Base-by-base conservation (phyloP, 1,140 invertebrate genomes). In the Pristionchus pacificus region DNA sequence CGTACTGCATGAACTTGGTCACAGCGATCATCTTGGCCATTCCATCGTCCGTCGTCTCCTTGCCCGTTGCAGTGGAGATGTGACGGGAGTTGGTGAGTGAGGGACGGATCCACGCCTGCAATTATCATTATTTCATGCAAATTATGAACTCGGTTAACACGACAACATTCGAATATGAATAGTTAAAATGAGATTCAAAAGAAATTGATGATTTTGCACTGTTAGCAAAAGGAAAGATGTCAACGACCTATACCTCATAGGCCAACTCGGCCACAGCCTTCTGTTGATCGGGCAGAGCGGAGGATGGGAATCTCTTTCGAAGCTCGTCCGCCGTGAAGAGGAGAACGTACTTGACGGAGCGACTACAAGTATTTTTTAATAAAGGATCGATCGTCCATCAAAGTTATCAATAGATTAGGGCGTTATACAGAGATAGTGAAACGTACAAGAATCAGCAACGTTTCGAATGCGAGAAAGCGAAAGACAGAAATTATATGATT, bases 1-100 rank as follows among this genome's bases (percentile, higher is more conserved):
- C 71, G 60, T 63, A 72, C 59, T 69, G 65, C n/a, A 70, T 57
- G 67, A 73, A 73, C 14, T 63, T 31, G 3, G 68, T 61, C 15
- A 68, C 60, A 27, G 65, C 60, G 15, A 64, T 66, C n/a, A 73
- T 60, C 28, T 64, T 61, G 29, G 38, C 38, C 1, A 73, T 33
- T 2, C 65, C 71, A 49, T 68, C 60, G 55, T 49, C 38, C 6
- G 38, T 49, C 38, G 38, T 49, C 6, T 49, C 38, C 38, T 49
- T 49, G 6, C 38, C 38, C 38, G 38, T 49, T 6, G 38, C 6
- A 19, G 38, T 19, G 19, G 38, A 49, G 38, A 49, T 6, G 19
- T 49, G 38, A 49, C 38, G 38, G 38, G 38, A 49, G 19, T 49
- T 49, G 6, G 19, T 49, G 19, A 49, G 38, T 6, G 38, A 49